Evolutionary conservation across 1,140 invertebrate species (phyloP).

Genomic region (Caenorhabditis brenneri): DNA sequence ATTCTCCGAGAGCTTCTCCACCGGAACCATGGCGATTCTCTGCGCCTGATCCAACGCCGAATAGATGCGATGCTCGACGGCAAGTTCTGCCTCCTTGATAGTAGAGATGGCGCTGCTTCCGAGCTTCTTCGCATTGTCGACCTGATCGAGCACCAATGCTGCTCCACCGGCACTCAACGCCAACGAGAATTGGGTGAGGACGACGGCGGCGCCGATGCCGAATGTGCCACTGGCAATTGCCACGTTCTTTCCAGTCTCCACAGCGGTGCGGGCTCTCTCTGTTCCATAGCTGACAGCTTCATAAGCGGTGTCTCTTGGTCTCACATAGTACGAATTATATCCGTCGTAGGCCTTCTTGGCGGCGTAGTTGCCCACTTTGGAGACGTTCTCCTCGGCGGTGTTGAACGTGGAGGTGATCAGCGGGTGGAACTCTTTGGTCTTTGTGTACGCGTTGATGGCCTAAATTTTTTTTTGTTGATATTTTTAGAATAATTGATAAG

Average conservation of each 20-base stretch:
- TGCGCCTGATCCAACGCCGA: slow-evolving; percentile 30
- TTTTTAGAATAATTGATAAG: background rate
- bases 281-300: background rate
- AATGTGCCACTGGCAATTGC: slow-evolving; percentile 26
- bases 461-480: no score
- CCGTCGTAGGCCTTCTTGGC: slow-evolving; percentile 8
- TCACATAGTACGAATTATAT: slow-evolving; percentile 38
- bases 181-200: slow-evolving; percentile 28
- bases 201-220: slow-evolving; percentile 25
- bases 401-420: slow-evolving; percentile 9
- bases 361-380: slow-evolving; percentile 9
- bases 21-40: slow-evolving; percentile 30
- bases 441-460: slow-evolving; percentile 27
- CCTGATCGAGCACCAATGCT: slow-evolving; percentile 1
- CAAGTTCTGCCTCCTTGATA: slow-evolving; percentile 23
- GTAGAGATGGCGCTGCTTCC: background rate
- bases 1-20: slow-evolving; percentile 30
- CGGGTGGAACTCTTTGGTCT: slow-evolving; percentile 25
- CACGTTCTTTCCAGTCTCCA: slow-evolving; percentile 11
- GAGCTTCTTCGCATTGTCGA: background rate
- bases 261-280: background rate
- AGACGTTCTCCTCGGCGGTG: background rate
- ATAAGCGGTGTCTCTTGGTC: background rate
- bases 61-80: slow-evolving; percentile 18
- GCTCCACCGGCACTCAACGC: slow-evolving; percentile 4